Evolutionary conservation across 2,797 vertebrate species (phyloP).

Genomic region (Amazonetta brasiliensis): DNA sequence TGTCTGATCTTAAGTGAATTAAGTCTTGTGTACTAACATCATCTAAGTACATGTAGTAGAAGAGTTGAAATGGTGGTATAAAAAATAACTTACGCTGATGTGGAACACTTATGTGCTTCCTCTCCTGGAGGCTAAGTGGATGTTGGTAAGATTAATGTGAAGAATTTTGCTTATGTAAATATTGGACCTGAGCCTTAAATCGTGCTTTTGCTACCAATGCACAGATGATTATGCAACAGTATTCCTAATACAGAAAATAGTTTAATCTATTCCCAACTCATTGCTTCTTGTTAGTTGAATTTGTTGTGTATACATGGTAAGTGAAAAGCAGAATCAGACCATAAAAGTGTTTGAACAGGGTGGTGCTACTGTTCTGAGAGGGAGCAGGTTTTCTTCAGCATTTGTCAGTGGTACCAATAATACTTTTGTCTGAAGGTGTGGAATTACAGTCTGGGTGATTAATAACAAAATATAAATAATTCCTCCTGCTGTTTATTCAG

Average conservation of each 20-base stretch:
- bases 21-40: background rate
- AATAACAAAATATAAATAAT: conserved; percentile 57
- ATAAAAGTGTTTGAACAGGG: background rate
- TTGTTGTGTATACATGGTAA: background rate
- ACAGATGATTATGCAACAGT: background rate
- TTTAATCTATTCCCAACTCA: background rate
- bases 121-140: background rate
- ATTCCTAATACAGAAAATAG: background rate
- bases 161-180: background rate
- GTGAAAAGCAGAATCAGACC: background rate
- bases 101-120: background rate
- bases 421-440: background rate
- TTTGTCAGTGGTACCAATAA: background rate
- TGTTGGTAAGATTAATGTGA: background rate
- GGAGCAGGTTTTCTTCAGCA: background rate
- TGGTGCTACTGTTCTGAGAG: background rate
- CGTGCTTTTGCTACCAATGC: background rate
- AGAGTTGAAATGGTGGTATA: background rate
- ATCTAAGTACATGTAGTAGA: background rate
- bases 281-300: background rate
- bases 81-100: background rate
- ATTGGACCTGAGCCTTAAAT: background rate
- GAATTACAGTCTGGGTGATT: background rate
- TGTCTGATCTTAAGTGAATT: background rate
- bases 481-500: conserved; percentile 85